Evolutionary conservation across 1,140 invertebrate species (phyloP), one percentile per base, ranked within the genome.

Genomic region (Euglossa dilemma): DNA sequence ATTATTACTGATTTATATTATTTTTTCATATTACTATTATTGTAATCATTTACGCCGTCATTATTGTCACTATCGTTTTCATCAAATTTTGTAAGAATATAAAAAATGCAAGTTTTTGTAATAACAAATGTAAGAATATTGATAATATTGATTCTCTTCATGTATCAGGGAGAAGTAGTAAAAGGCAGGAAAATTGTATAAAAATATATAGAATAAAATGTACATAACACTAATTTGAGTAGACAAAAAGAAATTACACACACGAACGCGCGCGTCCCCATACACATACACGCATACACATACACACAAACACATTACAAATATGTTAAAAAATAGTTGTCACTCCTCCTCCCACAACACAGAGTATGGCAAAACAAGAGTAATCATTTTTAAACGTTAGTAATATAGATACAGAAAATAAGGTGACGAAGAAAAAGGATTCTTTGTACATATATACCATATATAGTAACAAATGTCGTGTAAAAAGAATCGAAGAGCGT

Each of bases 131-230:
- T 83, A 84, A 80, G 47, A 73, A 86, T 66, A 83, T 66, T 75
- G 57, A 83, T 67, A 61, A 78, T 64, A 59, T 80, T 50, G 85
- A 83, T 83, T 85, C 57, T 87, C 72, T 85, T 85, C 47, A 56
- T 83, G 54, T 70, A 81, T 81, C 67, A 83, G 72, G 82, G 56
- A 86, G 83, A 84, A 69, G 45, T 85, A 84, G 79, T 78, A 75
- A 75, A 85, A 71, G 80, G 84, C 78, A 89, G 87, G 73, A 89
- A 91, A 87, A 85, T 85, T 91, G 90, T 91, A 91, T 91, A 90
- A 90, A 90, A 90, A 86, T 82, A 89, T 87, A 85, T 86, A 83
- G 59, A 87, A 76, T 64, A 72, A 78, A 82, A 66, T 86, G 72
- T 84, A 88, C 50, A 84, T 76, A 87, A 83, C 69, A 82, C 54